Conservation (phyloP, 2,113 vertebrate species). For the Calidris pygmaea region DNA sequence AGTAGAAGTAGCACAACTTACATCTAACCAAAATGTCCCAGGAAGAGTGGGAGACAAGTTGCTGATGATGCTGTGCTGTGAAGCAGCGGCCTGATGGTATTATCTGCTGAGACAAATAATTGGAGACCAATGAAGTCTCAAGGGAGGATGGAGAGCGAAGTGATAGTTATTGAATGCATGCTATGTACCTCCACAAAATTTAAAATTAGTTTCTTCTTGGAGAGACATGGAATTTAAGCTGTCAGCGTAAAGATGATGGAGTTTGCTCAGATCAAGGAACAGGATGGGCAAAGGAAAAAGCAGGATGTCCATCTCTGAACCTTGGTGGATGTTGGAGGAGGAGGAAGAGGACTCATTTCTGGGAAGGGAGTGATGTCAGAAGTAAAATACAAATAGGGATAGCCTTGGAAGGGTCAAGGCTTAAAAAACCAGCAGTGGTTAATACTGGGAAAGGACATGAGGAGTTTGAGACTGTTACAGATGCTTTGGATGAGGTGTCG, state of each 20-base stretch:
- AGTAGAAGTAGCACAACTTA: background rate
- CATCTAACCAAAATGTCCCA: background rate
- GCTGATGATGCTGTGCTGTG: background rate
- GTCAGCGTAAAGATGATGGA: background rate
- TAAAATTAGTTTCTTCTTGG: background rate
- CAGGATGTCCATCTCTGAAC: background rate
- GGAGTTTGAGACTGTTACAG: background rate
- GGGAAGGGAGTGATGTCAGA: background rate
- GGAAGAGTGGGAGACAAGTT: background rate
- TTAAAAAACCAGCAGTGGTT: background rate
- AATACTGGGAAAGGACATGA: background rate
- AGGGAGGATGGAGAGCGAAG: background rate
- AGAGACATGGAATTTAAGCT: background rate
- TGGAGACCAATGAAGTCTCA: background rate
- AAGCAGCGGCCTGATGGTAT: background rate
- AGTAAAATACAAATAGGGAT: background rate
- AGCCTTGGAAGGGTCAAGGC: background rate
- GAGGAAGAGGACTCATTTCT: background rate
- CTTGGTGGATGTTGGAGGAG: background rate
- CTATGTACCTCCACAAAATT: background rate
- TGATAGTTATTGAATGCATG: rapidly evolving
- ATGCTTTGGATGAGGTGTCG: background rate
- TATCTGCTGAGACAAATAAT: background rate
- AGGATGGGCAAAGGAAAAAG: background rate
- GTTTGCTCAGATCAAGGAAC: background rate